Conservation (phyloP, 92 coral and sea anemone species). For the Virgularia gustaviana region DNA sequence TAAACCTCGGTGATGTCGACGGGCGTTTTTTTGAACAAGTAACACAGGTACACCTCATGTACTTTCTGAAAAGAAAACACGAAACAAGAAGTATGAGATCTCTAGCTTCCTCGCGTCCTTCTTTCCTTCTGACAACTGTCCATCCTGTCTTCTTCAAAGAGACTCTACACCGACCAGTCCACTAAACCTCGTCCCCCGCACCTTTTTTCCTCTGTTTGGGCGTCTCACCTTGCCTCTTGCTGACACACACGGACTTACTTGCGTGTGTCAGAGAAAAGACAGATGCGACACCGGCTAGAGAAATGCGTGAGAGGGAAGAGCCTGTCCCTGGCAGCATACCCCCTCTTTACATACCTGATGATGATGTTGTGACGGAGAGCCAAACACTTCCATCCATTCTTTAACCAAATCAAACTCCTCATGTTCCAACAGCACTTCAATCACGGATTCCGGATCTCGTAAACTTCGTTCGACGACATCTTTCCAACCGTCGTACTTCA, state of each 20-base stretch:
- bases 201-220: too few species aligned
- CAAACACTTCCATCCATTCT: slow-evolving; percentile 82
- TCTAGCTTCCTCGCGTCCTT: not conserved
- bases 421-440: slow-evolving; percentile 70
- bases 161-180: too few species aligned
- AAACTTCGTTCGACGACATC: slow-evolving; percentile 69
- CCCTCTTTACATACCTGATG: too few species aligned
- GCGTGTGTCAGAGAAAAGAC: too few species aligned
- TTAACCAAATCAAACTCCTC: slow-evolving; percentile 84
- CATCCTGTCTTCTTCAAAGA: too few species aligned
- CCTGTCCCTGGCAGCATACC: too few species aligned
- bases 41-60: slow-evolving; percentile 70
- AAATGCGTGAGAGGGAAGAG: too few species aligned
- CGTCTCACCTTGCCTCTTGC: too few species aligned
- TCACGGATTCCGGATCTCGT: slow-evolving; percentile 63
- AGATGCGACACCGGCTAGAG: too few species aligned
- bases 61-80: slow-evolving; percentile 55
- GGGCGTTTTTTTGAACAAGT: slow-evolving; percentile 69
- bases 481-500: slow-evolving; percentile 65
- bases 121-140: too few species aligned
- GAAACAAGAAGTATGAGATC: not conserved
- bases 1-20: slow-evolving; percentile 88
- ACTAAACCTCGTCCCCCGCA: too few species aligned
- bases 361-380: slow-evolving; percentile 56
- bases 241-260: too few species aligned